Percentiles rank a stretch among this genome's conserved stretches.
phyloP scores from a whole-genome alignment of 1,140 invertebrate species.

The Drosophila yakuba region DNA sequence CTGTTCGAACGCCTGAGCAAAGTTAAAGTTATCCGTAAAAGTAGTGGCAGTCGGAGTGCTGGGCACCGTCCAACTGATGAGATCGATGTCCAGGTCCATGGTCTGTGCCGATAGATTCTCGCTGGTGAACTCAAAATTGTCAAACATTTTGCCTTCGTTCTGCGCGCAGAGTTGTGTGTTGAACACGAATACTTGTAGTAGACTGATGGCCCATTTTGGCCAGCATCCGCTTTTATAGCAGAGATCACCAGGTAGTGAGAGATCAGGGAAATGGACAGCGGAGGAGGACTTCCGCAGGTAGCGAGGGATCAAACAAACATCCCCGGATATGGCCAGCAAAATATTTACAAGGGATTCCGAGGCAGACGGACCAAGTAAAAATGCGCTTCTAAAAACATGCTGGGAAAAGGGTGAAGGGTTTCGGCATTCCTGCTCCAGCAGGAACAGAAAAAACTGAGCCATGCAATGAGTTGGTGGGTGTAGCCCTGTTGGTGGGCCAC shows the following conservation, averaged over 20 bases:
- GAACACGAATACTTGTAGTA: slow-evolving; percentile 74
- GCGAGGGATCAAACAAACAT: slow-evolving; percentile 10
- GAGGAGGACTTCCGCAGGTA: slow-evolving; percentile 17
- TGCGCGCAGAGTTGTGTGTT: slow-evolving; percentile 48
- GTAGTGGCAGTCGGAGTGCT: slow-evolving; percentile 12
- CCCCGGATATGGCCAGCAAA: slow-evolving; percentile 40
- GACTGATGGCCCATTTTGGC: slow-evolving; percentile 41
- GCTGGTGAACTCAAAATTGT: slow-evolving; percentile 68
- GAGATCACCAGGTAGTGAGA: slow-evolving; percentile 27
- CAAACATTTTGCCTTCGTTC: slow-evolving; percentile 63
- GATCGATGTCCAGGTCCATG: slow-evolving; percentile 77
- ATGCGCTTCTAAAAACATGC: slow-evolving; percentile 30
- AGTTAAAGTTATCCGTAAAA: slow-evolving; percentile 48
- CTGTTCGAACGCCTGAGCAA: slow-evolving; percentile 25
- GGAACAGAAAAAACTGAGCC: slow-evolving; percentile 5
- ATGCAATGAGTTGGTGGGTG: slow-evolving; percentile 60
- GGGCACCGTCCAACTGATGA: slow-evolving; percentile 61
- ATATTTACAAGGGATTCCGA: slow-evolving; percentile 59
- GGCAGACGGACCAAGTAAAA: slow-evolving; percentile 19
- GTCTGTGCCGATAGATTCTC: slow-evolving; percentile 68
- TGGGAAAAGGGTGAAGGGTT: slow-evolving; percentile 42
- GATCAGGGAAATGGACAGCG: neutral
- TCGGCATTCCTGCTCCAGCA: slow-evolving; percentile 25
- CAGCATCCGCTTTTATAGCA: slow-evolving; percentile 56
- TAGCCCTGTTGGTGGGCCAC: slow-evolving; percentile 48